Conservation (phyloP, 2,113 vertebrate species). For the Cricetomys ansorgei region DNA sequence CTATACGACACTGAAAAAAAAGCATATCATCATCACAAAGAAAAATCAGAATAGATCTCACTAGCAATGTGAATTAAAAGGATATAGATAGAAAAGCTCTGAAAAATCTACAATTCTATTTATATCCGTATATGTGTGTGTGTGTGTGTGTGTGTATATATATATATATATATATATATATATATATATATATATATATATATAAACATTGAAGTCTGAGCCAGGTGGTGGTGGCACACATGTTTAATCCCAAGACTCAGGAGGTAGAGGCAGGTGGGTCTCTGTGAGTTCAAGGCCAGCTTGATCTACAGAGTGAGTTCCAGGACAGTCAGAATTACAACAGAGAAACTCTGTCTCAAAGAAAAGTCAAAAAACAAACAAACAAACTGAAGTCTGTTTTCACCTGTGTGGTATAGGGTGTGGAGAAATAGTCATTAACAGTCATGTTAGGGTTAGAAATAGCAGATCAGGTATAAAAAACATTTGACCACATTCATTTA, state of each 20-base stretch:
- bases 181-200: too few species aligned
- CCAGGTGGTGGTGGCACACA: not conserved
- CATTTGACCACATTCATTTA: slow-evolving; percentile 12
- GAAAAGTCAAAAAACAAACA: too few species aligned
- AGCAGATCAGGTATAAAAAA: not conserved
- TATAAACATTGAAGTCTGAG: too few species aligned
- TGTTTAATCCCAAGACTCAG: not conserved
- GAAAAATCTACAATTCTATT: slow-evolving; percentile 13
- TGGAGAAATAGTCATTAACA: not conserved
- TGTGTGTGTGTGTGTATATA: too few species aligned
- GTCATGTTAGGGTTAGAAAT: slow-evolving; percentile 20
- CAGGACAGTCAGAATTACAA: too few species aligned
- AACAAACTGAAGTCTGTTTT: slow-evolving; percentile 40
- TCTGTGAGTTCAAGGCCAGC: not conserved
- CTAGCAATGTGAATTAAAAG: slow-evolving; percentile 11
- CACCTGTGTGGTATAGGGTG: not conserved
- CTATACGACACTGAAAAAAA: not conserved
- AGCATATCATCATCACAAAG: not conserved
- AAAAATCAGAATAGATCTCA: slow-evolving; percentile 5
- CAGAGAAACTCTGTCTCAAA: too few species aligned
- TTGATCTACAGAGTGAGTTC: not conserved
- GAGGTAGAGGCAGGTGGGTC: not conserved
- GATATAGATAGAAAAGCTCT: not conserved
- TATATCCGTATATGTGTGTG: too few species aligned
- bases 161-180: too few species aligned